A percentile compares a stretch with the other conserved stretches of the same genome.
Conservation (phyloP, 2,888 invertebrate genomes). For the Ochropleura leucogaster region DNA sequence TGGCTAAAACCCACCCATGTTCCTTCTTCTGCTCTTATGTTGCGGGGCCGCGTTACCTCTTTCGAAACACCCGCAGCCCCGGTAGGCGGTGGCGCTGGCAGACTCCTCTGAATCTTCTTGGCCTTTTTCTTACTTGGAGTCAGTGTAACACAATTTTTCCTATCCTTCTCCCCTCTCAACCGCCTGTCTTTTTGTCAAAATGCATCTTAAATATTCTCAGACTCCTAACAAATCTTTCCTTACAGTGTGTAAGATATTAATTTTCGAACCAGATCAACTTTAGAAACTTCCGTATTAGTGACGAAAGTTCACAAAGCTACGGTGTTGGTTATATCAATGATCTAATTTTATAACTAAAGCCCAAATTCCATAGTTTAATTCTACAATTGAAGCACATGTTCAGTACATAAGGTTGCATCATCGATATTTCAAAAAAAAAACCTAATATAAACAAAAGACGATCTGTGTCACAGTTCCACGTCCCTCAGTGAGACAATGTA, state of each 20-base stretch:
- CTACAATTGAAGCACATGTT: too few species aligned
- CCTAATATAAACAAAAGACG: constrained; percentile 39
- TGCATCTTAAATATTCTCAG: neutral
- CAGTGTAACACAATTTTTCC: neutral
- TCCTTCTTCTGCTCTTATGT: too few species aligned
- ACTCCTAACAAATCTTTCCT: neutral
- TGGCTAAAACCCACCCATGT: too few species aligned
- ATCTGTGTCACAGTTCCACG: constrained; percentile 32
- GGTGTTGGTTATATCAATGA: neutral
- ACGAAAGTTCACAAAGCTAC: neutral
- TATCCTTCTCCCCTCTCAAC: neutral
- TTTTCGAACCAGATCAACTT: neutral
- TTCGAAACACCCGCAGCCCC: too few species aligned
- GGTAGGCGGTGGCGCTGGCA: too few species aligned
- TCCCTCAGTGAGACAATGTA: constrained; percentile 82
- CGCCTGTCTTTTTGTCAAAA: neutral
- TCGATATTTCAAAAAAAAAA: neutral
- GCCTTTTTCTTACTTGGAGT: neutral
- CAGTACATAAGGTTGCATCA: neutral
- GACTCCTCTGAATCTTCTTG: neutral
- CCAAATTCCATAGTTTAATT: neutral
- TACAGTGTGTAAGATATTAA: neutral
- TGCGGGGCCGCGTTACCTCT: too few species aligned
- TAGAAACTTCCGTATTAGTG: neutral
- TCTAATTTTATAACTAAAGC: neutral